Base-by-base conservation (phyloP, 2,888 invertebrate species). In the Pristionchus arcanus region DNA sequence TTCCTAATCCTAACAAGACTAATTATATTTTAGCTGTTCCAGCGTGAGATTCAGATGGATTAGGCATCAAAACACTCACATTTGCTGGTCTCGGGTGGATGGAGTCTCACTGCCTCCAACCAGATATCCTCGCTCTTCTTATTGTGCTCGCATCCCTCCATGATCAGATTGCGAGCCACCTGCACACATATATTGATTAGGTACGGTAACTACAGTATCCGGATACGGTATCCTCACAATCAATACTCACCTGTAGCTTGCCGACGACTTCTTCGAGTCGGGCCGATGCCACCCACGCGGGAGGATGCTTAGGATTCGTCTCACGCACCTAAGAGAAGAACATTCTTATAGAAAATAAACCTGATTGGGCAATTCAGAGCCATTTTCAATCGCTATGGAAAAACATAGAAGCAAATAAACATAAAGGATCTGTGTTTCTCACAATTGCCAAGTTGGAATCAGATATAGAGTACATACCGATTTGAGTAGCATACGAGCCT, bases 241-340 rank as follows among this genome's bases (percentile, higher is more conserved):
- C 84, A 19, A 84, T 31, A 55, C 7, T 1, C 16, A 90, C 88
- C 90, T 92, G 95, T 59, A 95, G 89, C 83, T 95, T 95, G 89
- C 95, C 95, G 37, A 94, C 95, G 25, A 98, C 98, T 96, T 99
- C 99, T 95, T 99, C 99, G 89, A 99, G 96, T 92, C 98, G 97
- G 0, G 99, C 99, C 92, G 98, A 98, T 21, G 99, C 99, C 93
- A 99, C 98, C 99, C 99, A 99, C 15, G 98, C 99, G 0, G 99
- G 99, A 0, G 99, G 98, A 96, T 99, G 99, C 95, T 98, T 98
- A 0, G 99, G 99, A 96, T 99, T 99, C 0, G 99, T 99, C 93
- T 97, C 97, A 87, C 99, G 96, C 0, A 89, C 89, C 89, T 89
- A 21, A 42, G 42, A 42, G 42, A 49, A 28, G 21, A 49, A 49